Conservation (phyloP, 2,888 invertebrate species). For the Idaea aversata region DNA sequence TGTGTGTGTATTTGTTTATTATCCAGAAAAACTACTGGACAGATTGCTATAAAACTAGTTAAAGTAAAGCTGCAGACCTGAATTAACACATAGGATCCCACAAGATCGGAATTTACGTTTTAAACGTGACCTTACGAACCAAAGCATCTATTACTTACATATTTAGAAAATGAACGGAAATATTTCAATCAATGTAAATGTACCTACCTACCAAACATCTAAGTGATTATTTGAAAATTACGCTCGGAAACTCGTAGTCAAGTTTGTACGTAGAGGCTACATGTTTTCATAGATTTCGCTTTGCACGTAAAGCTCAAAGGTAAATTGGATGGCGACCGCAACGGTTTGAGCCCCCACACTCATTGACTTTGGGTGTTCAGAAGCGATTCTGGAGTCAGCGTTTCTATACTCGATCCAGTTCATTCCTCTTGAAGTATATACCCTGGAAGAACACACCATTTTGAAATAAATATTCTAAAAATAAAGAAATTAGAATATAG, state of each 20-base stretch:
- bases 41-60: too few relatives aligned
- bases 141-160: neutral
- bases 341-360: conserved; percentile 40
- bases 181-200: neutral
- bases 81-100: too few relatives aligned
- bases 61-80: too few relatives aligned
- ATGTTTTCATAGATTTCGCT: conserved; percentile 39
- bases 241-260: conserved; percentile 26
- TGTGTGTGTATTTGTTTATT: too few relatives aligned
- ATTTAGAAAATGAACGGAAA: neutral
- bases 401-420: conserved; percentile 20
- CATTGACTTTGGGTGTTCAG: conserved; percentile 41
- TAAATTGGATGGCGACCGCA: conserved; percentile 68
- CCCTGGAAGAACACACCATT: neutral
- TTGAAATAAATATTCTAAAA: neutral
- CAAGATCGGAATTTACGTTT: too few relatives aligned
- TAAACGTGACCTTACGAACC: too few relatives aligned
- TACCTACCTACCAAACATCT: conserved; percentile 20
- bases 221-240: conserved; percentile 36
- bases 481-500: too few relatives aligned
- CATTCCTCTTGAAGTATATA: neutral
- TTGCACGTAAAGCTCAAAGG: conserved; percentile 56
- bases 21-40: too few relatives aligned
- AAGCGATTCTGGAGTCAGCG: conserved; percentile 37
- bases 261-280: conserved; percentile 32